Evolutionary conservation across 2,113 vertebrate species (phyloP).

Genomic region (Engraulis encrasicolus): DNA sequence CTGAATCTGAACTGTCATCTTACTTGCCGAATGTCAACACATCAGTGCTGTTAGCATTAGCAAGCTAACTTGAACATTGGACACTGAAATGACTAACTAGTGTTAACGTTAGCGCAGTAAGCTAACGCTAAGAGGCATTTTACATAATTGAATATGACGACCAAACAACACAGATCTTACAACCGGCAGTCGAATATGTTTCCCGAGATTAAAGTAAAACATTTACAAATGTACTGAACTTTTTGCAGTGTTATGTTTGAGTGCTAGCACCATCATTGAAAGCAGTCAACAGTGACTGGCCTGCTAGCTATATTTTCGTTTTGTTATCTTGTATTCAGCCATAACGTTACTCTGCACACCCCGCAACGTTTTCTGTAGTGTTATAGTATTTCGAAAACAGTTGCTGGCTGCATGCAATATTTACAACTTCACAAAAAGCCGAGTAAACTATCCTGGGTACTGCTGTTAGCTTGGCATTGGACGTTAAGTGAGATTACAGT

Average conservation of each 20-base stretch:
- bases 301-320: background rate
- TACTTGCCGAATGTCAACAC: background rate
- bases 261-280: background rate
- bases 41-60: background rate
- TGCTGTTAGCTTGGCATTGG: too few species aligned
- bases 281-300: background rate
- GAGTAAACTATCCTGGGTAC: too few species aligned
- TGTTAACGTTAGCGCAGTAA: background rate
- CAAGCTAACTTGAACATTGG: background rate
- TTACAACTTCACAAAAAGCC: too few species aligned
- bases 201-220: background rate
- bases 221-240: background rate
- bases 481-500: too few species aligned
- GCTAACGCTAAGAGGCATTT: background rate
- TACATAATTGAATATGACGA: background rate
- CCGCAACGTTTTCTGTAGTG: background rate
- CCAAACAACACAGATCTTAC: background rate
- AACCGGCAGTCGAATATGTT: background rate
- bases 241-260: background rate
- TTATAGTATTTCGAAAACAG: background rate
- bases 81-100: too few species aligned
- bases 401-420: background rate
- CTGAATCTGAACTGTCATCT: constrained; percentile 35
- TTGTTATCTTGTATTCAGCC: background rate
- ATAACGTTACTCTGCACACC: background rate